Percentiles rank a stretch among this genome's conserved stretches.
These are phyloP conservation scores for Speoplatyrhinus poulsoni DNA, from an alignment of 2,113 vertebrate genomes.

Conservation along the genomic window DNA sequence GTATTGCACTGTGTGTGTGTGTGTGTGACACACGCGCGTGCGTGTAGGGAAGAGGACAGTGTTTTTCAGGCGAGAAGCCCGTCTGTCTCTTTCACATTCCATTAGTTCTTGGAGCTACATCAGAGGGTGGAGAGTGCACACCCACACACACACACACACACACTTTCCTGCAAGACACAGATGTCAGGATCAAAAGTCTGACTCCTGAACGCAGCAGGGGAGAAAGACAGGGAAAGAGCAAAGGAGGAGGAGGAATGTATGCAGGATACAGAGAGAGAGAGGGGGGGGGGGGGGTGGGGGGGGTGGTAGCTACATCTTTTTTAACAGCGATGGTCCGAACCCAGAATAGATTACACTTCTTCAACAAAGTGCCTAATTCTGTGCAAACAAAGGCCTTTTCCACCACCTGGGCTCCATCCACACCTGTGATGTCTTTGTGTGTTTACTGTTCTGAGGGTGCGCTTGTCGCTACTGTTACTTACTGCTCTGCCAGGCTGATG, in stretches of 20 bases:
- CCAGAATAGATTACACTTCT: slow-evolving; percentile 28
- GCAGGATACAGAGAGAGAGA: slow-evolving; percentile 19
- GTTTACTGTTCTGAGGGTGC: slow-evolving; percentile 62
- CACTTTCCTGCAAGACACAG: slow-evolving; percentile 98
- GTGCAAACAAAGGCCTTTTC: slow-evolving; percentile 41
- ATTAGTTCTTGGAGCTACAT: slow-evolving; percentile 81
- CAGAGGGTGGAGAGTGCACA: slow-evolving; percentile 90
- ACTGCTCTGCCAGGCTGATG: slow-evolving; percentile 70
- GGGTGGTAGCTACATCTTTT: slow-evolving; percentile 31
- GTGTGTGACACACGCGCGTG: slow-evolving; percentile 45
- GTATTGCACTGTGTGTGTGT: slow-evolving; percentile 33
- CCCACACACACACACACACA: slow-evolving; percentile 76
- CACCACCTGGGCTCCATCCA: slow-evolving; percentile 24
- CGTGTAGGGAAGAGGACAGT: slow-evolving; percentile 66
- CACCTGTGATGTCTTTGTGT: slow-evolving; percentile 60
- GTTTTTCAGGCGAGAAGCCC: slow-evolving; percentile 77
- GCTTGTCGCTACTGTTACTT: slow-evolving; percentile 61
- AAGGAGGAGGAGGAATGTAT: slow-evolving; percentile 46
- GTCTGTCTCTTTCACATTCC: slow-evolving; percentile 91
- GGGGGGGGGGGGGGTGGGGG: background rate
- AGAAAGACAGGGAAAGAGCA: slow-evolving; percentile 50
- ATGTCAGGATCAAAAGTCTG: slow-evolving; percentile 98
- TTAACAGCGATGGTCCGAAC: slow-evolving; percentile 36
- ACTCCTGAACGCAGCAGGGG: slow-evolving; percentile 86
- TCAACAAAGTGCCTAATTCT: slow-evolving; percentile 39